Conservation (phyloP, 2,888 invertebrate genomes). For the Mesoligia furuncula region DNA sequence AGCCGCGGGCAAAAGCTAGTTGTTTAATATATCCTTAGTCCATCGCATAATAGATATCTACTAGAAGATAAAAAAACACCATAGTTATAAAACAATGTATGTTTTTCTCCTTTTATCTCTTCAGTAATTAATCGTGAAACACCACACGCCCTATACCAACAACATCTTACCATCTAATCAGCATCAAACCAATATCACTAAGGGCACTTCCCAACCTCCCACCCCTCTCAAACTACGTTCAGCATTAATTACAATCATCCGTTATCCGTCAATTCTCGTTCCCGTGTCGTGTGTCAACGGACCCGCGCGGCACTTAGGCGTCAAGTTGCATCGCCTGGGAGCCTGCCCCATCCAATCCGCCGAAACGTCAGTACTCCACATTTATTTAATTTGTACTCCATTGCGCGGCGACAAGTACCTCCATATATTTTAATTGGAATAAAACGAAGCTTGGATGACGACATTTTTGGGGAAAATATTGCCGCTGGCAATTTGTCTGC, state of each 20-base stretch:
- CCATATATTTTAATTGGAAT: conserved; percentile 69
- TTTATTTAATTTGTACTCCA: conserved; percentile 72
- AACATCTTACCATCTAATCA: conserved; percentile 9
- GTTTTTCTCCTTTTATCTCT: neutral
- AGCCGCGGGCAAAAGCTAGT: no score
- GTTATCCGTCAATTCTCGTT: conserved; percentile 25
- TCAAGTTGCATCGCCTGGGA: conserved; percentile 64
- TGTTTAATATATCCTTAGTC: neutral
- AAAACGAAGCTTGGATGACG: conserved; percentile 64
- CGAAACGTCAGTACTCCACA: conserved; percentile 66
- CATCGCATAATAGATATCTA: neutral
- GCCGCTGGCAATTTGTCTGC: conserved; percentile 37
- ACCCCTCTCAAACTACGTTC: conserved; percentile 43
- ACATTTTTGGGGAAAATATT: conserved; percentile 55
- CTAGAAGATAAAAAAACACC: neutral
- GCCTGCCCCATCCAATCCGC: conserved; percentile 66
- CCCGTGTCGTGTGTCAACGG: conserved; percentile 46
- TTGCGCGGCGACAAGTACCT: conserved; percentile 64
- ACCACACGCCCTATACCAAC: neutral
- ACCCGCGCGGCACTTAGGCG: conserved; percentile 59
- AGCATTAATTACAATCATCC: conserved; percentile 33
- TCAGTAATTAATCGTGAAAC: conserved; percentile 9
- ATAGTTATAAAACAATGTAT: neutral
- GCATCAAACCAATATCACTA: conserved; percentile 16
- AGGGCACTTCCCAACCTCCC: neutral